Conservation (phyloP, 2,888 invertebrate genomes). For the Sicus ferrugineus region DNA sequence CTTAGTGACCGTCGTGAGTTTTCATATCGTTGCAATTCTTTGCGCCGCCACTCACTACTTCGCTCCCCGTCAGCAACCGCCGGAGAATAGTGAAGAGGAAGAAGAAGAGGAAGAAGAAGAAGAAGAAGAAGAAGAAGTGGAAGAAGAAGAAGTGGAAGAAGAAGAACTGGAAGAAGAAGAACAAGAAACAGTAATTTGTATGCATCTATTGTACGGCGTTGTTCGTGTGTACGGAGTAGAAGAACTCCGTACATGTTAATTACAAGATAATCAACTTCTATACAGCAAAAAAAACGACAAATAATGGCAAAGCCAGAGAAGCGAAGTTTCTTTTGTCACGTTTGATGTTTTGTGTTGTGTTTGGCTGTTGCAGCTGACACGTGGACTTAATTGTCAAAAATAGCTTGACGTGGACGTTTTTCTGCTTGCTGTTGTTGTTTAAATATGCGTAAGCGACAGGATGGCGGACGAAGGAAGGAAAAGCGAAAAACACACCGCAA, state of each 20-base stretch:
- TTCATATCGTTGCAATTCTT: background rate
- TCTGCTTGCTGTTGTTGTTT: constrained; percentile 1
- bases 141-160: background rate
- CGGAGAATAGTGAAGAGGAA: background rate
- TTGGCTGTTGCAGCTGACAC: constrained; percentile 4
- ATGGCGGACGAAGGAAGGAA: too few species aligned
- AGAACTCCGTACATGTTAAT: constrained; percentile 4
- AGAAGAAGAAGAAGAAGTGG: background rate
- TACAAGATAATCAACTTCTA: background rate
- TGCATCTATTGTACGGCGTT: background rate
- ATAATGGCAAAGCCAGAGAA: too few species aligned
- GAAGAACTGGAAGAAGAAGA: too few species aligned
- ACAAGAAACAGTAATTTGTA: background rate
- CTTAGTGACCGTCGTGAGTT: background rate
- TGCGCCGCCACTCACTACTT: background rate
- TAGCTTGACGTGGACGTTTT: background rate
- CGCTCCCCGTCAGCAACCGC: background rate
- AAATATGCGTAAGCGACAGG: constrained; percentile 3
- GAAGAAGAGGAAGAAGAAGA: background rate
- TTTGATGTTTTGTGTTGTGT: background rate
- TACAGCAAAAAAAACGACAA: background rate
- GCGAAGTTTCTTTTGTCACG: background rate
- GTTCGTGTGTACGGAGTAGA: constrained; percentile 1
- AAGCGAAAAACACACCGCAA: too few species aligned
- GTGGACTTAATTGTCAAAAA: constrained; percentile 16